A percentile compares a stretch with the other conserved stretches of the same genome.
phyloP scores from a whole-genome alignment of 2,888 invertebrate species.

The Eucera pruinosa region DNA sequence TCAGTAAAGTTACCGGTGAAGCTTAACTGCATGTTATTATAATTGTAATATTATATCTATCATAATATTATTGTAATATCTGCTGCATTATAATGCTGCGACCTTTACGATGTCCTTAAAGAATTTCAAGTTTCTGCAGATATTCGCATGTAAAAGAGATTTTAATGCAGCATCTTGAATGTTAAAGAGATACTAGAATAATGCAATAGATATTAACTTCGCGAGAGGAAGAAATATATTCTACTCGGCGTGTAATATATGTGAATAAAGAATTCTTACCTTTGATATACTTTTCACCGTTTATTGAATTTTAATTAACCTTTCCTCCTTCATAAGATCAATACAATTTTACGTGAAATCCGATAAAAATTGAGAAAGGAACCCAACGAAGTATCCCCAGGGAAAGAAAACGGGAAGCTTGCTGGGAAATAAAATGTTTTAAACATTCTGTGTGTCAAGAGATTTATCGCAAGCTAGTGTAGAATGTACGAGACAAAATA shows the following conservation, averaged over 20 bases:
- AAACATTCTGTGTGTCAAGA: slow-evolving; percentile 3
- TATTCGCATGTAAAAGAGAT: background rate
- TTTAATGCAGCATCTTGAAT: background rate
- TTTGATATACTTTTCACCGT: background rate
- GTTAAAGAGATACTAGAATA: background rate
- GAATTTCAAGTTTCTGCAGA: background rate
- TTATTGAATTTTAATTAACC: background rate
- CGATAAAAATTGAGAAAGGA: no score
- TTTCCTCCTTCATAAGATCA: background rate
- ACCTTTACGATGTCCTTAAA: background rate
- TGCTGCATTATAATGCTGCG: background rate
- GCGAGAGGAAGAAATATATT: background rate
- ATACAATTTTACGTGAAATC: background rate
- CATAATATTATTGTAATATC: background rate
- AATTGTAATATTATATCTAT: background rate
- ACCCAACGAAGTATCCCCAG: background rate
- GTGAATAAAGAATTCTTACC: background rate
- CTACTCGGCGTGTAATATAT: background rate
- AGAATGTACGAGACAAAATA: slow-evolving; percentile 41
- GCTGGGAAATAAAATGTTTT: background rate
- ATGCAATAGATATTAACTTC: background rate
- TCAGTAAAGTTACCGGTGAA: slow-evolving; percentile 64
- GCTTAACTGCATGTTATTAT: slow-evolving; percentile 7
- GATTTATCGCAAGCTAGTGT: background rate
- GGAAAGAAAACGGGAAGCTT: no score